These are phyloP conservation scores for Poeciliopsis paucimaculata DNA, from an alignment of 2,797 vertebrate genomes.

Conservation along the genomic window DNA sequence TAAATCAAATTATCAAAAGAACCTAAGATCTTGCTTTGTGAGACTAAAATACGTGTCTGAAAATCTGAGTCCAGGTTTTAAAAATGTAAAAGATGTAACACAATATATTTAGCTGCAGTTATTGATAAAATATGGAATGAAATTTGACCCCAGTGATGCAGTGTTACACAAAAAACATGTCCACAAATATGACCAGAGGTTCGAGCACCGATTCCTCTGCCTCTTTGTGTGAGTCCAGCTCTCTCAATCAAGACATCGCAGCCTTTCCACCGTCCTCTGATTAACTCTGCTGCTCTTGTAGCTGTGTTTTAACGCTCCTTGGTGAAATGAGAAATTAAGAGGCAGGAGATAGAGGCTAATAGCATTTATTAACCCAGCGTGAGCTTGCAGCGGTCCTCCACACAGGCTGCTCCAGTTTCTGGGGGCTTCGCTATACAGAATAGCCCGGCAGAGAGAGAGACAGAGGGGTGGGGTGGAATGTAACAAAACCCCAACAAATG, in stretches of 20 bases:
- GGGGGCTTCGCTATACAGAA: background rate
- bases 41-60: background rate
- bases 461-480: conserved; percentile 75
- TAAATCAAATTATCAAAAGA: background rate
- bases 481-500: conserved; percentile 91
- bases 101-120: background rate
- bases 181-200: conserved; percentile 12
- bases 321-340: conserved; percentile 77
- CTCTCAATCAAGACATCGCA: conserved; percentile 57
- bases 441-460: conserved; percentile 17
- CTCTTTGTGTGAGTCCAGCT: conserved; percentile 49
- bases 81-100: background rate
- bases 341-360: conserved; percentile 77
- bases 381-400: conserved; percentile 59
- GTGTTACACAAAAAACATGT: conserved; percentile 14
- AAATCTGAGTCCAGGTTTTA: background rate
- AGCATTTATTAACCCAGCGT: conserved; percentile 79
- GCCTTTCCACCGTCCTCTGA: conserved; percentile 65
- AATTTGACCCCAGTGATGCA: conserved; percentile 22
- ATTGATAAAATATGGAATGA: background rate
- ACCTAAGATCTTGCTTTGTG: background rate
- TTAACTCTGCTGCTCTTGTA: conserved; percentile 60
- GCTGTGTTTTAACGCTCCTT: conserved; percentile 67
- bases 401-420: conserved; percentile 39
- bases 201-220: conserved; percentile 32